Conservation (phyloP, 2,797 vertebrate genomes). For the Melanotaenia pygmaea region DNA sequence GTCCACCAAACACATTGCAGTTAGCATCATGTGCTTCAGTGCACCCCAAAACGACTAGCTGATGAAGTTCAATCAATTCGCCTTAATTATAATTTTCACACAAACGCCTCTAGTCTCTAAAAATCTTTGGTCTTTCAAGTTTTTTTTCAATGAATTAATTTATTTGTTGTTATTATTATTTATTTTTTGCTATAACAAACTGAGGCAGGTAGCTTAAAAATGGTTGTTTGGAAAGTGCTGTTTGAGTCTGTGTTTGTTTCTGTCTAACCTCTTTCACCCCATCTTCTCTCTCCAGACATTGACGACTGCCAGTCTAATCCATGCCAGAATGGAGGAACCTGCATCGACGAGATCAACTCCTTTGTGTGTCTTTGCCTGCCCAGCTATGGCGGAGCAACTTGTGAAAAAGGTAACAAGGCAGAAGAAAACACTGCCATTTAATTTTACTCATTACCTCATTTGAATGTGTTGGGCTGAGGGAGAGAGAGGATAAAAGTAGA, state of each 20-base stretch:
- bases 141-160: conserved; percentile 5
- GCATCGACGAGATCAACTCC: conserved; percentile 93
- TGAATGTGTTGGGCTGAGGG: neutral
- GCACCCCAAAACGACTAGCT: conserved; percentile 62
- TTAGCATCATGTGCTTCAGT: conserved; percentile 66
- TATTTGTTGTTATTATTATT: neutral
- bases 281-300: conserved; percentile 84
- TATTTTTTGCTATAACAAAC: conserved; percentile 25
- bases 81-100: conserved; percentile 73
- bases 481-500: neutral
- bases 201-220: conserved; percentile 46
- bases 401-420: conserved; percentile 89
- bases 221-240: conserved; percentile 13
- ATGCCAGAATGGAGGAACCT: conserved; percentile 96
- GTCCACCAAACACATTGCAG: conserved; percentile 65
- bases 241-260: conserved; percentile 11
- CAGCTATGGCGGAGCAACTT: conserved; percentile 93
- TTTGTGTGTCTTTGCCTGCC: conserved; percentile 95
- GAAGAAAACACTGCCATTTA: neutral
- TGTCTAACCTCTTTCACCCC: conserved; percentile 24
- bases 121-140: conserved; percentile 61
- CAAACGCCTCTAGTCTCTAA: conserved; percentile 64
- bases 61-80: conserved; percentile 75
- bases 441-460: conserved; percentile 7
- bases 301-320: conserved; percentile 95